Conservation (phyloP, 2,888 invertebrate species). For the Drosophila suboccidentalis region DNA sequence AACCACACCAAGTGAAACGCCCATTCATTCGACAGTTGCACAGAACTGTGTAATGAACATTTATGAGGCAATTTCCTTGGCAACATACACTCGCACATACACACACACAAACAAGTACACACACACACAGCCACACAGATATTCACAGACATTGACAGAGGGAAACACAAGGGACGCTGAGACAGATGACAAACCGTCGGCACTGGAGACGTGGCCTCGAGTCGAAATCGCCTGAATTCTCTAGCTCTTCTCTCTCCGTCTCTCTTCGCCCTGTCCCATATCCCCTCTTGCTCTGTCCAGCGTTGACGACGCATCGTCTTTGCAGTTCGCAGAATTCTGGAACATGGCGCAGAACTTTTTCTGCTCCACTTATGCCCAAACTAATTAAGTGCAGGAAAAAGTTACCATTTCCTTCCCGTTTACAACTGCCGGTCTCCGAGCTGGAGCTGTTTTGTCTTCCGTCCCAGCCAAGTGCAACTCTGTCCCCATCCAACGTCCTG, state of each 20-base stretch:
- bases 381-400: constrained; percentile 82
- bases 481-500: constrained; percentile 1
- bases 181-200: constrained; percentile 67
- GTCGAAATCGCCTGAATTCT: constrained; percentile 9
- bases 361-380: constrained; percentile 82
- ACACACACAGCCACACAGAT: background rate
- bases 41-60: constrained; percentile 77
- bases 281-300: background rate
- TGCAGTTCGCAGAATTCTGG: constrained; percentile 46
- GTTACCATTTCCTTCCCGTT: constrained; percentile 77
- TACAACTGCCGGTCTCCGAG: constrained; percentile 55
- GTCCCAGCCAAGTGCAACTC: constrained; percentile 38
- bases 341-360: constrained; percentile 72
- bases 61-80: constrained; percentile 81
- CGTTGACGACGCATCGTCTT: constrained; percentile 19
- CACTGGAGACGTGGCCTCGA: constrained; percentile 47
- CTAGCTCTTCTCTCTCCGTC: background rate
- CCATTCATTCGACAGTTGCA: constrained; percentile 64
- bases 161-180: constrained; percentile 18
- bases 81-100: constrained; percentile 50
- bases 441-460: constrained; percentile 38
- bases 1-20: constrained; percentile 31
- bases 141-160: background rate
- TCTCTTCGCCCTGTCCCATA: background rate
- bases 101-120: constrained; percentile 16